Base-by-base conservation (phyloP, 1,140 invertebrate species). In the Drosophila arizonae region DNA sequence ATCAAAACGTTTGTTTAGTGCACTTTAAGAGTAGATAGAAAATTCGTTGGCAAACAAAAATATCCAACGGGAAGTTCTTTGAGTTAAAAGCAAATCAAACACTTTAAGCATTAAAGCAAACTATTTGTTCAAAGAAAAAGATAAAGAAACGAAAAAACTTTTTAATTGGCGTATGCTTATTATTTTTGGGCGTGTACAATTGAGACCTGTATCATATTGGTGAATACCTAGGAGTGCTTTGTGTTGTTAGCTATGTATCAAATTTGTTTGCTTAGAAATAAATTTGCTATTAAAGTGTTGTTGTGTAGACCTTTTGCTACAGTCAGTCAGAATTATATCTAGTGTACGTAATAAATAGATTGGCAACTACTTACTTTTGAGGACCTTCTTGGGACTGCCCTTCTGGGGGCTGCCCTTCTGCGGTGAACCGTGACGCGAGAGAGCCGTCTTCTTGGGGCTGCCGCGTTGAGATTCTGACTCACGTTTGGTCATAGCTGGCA, bases 341-440 rank as follows among this genome's bases (percentile, higher is more conserved):
- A 68, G 30, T 45, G 41, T 24, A 39, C 39, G 45, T 13, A 39
- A 15, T n/a, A 3, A 10, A 6, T n/a, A 26, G 11, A 21, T 43
- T 45, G 52, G 43, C 13, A 54, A 67, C 36, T 82, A 91, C 90
- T 90, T 74, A 91, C 90, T 63, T 92, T 92, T 92, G 21, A 91
- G 69, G 54, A 94, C 94, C 82, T 94, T 95, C 88, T 95, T 95
- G 10, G 94, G 94, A 75, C 94, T 95, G 66, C 94, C 94, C 88
- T 94, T 95, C 52, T 93, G 93, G 11, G 93, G 93, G 63, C 93
- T 93, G 57, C 93, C 91, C 72, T 92, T 92, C 67, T 92, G 91
- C 6, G 91, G 91, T 33, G 91, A 92, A 17, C 91, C 91, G 61
- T 92, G 91, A 21, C 90, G 76, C 28, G 91, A 92, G 5, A 90